Evolutionary conservation across 1,140 invertebrate genomes (phyloP).

Genomic region (Belonocnema kinseyi): DNA sequence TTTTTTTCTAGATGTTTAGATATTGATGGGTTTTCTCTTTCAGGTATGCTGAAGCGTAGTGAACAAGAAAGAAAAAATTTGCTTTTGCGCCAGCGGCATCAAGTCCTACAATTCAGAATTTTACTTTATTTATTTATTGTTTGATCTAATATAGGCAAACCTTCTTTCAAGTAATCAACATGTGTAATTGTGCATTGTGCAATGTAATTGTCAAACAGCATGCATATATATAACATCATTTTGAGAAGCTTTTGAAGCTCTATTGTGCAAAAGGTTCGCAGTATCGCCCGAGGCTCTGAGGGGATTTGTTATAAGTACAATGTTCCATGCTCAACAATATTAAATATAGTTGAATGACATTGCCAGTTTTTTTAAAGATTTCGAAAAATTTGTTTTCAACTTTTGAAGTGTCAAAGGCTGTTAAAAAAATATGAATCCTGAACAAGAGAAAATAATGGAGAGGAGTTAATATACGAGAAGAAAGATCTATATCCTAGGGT

Average conservation of each 20-base stretch:
- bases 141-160: background rate
- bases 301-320: background rate
- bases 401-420: no score
- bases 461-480: no score
- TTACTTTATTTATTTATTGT: background rate
- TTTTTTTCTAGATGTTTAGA: constrained; percentile 5
- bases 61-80: constrained; percentile 17
- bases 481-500: no score
- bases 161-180: background rate
- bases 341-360: constrained; percentile 28
- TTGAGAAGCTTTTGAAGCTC: constrained; percentile 29
- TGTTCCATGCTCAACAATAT: background rate
- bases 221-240: background rate
- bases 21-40: constrained; percentile 22
- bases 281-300: background rate
- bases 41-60: background rate
- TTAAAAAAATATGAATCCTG: no score
- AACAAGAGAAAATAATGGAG: no score
- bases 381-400: no score
- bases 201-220: background rate
- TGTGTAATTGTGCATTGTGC: background rate
- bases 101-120: background rate
- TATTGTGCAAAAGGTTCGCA: constrained; percentile 1
- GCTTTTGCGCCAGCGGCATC: background rate
- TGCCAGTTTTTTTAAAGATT: no score